Evolutionary conservation across 2,888 invertebrate genomes (phyloP).

Genomic region (Mimumesa dahlbomi): DNA sequence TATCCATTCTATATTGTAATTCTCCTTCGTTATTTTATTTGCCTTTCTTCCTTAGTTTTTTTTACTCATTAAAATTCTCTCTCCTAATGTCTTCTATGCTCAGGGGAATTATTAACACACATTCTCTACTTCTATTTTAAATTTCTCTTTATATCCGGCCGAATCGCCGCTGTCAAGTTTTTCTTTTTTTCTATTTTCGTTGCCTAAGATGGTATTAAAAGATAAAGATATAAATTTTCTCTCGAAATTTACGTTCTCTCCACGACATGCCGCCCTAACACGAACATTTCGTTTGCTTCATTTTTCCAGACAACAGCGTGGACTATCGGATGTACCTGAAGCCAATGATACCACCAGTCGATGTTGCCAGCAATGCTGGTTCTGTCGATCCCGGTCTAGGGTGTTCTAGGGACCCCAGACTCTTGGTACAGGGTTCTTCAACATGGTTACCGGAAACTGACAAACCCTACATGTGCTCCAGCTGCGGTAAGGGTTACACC

Average conservation of each 20-base stretch:
- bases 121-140: not conserved
- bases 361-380: constrained; percentile 15
- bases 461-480: constrained; percentile 62
- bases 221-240: too few relatives aligned
- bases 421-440: constrained; percentile 15
- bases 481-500: constrained; percentile 64
- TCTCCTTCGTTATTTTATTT: too few relatives aligned
- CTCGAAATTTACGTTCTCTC: too few relatives aligned
- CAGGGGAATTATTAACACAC: not conserved
- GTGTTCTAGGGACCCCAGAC: not conserved
- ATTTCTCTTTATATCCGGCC: too few relatives aligned
- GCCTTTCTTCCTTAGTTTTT: too few relatives aligned
- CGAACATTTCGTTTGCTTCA: constrained; percentile 34
- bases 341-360: constrained; percentile 1
- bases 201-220: too few relatives aligned
- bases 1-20: too few relatives aligned
- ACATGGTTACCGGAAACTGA: constrained; percentile 50
- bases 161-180: too few relatives aligned
- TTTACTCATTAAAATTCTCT: too few relatives aligned
- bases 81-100: not conserved
- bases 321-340: constrained; percentile 24
- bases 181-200: too few relatives aligned
- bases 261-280: constrained; percentile 20
- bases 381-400: constrained; percentile 4
- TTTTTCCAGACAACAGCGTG: constrained; percentile 41